Percentiles rank a stretch among this genome's conserved stretches.
phyloP scores from a whole-genome alignment of 2,888 invertebrate genomes.

The Trissolcus japonicus region DNA sequence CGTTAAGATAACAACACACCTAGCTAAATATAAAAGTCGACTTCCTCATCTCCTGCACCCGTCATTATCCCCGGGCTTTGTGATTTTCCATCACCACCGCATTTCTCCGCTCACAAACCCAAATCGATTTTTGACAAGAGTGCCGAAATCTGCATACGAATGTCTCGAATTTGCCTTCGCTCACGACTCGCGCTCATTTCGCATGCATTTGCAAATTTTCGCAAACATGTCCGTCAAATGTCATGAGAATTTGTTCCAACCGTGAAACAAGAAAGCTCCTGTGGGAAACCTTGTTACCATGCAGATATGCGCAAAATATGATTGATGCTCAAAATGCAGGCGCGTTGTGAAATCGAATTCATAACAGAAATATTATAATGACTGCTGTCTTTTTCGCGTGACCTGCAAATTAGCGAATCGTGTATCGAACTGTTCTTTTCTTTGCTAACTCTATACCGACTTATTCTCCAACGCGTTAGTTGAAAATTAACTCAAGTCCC shows the following conservation, averaged over 20 bases:
- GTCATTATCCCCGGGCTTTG: constrained; percentile 25
- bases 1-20: constrained; percentile 69
- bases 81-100: constrained; percentile 19
- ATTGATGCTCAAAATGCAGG: constrained; percentile 6
- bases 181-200: constrained; percentile 1
- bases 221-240: constrained; percentile 15
- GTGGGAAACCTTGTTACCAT: constrained; percentile 3
- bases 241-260: constrained; percentile 20
- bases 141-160: background rate
- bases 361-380: too few species aligned
- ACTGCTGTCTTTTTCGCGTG: too few species aligned
- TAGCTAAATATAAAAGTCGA: constrained; percentile 30
- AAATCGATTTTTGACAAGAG: background rate
- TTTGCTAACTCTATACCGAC: too few species aligned
- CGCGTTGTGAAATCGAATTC: constrained; percentile 12
- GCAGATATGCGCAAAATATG: background rate
- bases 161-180: constrained; percentile 1
- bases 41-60: constrained; percentile 38
- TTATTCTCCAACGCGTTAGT: too few species aligned
- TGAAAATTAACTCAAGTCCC: too few species aligned
- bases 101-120: background rate
- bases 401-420: too few species aligned
- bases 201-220: constrained; percentile 22
- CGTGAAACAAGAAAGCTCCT: background rate
- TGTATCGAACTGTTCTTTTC: too few species aligned